These are phyloP conservation scores for Solea senegalensis DNA, from an alignment of 2,113 vertebrate genomes.

Conservation along the genomic window DNA sequence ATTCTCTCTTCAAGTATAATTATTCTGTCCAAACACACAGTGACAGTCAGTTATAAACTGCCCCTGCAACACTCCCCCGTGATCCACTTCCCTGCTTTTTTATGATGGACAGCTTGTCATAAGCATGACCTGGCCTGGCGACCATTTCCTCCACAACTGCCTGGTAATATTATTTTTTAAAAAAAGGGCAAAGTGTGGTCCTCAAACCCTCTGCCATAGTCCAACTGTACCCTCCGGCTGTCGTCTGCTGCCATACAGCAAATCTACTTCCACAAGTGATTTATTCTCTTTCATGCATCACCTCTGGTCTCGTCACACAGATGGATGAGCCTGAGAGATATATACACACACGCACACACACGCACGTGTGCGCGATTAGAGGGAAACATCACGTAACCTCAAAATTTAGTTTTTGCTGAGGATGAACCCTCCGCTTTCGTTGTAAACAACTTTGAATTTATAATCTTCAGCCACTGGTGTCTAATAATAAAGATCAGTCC, in stretches of 20 bases:
- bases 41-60: constrained; percentile 18
- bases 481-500: constrained; percentile 45
- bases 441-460: constrained; percentile 68
- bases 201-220: constrained; percentile 37
- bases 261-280: constrained; percentile 60
- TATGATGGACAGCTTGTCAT: constrained; percentile 33
- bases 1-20: too few relatives aligned
- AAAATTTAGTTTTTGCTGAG: constrained; percentile 20
- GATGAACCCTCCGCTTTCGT: constrained; percentile 37
- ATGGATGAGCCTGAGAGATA: constrained; percentile 33
- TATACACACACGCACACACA: constrained; percentile 2
- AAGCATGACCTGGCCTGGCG: constrained; percentile 38
- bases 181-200: constrained; percentile 49
- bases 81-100: constrained; percentile 15
- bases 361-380: too few relatives aligned
- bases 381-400: background rate
- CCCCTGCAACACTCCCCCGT: background rate
- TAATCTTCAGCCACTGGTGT: constrained; percentile 51
- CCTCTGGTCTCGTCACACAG: constrained; percentile 40
- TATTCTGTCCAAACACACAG: background rate
- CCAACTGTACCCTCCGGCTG: constrained; percentile 51
- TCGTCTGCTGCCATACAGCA: constrained; percentile 55
- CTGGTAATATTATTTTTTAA: constrained; percentile 27
- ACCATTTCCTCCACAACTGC: constrained; percentile 41
- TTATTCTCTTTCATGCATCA: constrained; percentile 53